phyloP scores from a whole-genome alignment of 2,797 vertebrate species.

The Trachurus trachurus region DNA sequence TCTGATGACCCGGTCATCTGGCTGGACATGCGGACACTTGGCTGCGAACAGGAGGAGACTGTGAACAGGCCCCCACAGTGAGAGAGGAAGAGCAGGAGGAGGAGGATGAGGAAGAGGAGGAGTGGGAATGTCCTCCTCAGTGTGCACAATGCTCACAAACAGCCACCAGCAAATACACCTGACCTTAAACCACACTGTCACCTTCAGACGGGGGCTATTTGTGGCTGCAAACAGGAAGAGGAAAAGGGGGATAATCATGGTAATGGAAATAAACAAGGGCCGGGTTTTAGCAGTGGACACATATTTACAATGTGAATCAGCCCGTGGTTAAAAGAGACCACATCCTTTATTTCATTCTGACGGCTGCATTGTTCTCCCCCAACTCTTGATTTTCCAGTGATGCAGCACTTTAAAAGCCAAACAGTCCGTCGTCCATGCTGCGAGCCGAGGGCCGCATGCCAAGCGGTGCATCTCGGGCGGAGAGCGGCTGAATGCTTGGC shows the following conservation, averaged over 20 bases:
- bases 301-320: slow-evolving; percentile 29
- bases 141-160: slow-evolving; percentile 15
- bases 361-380: slow-evolving; percentile 41
- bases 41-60: slow-evolving; percentile 28
- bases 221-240: slow-evolving; percentile 45
- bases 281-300: slow-evolving; percentile 28
- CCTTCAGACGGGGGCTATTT: slow-evolving; percentile 44
- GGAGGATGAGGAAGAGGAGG: slow-evolving; percentile 15
- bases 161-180: slow-evolving; percentile 34
- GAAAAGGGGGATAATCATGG: slow-evolving; percentile 17
- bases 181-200: slow-evolving; percentile 42
- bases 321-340: slow-evolving; percentile 22
- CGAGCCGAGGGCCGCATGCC: slow-evolving; percentile 61
- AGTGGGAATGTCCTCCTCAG: slow-evolving; percentile 6
- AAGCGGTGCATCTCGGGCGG: slow-evolving; percentile 61
- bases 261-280: slow-evolving; percentile 41
- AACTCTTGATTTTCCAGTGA: slow-evolving; percentile 62
- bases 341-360: slow-evolving; percentile 31
- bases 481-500: slow-evolving; percentile 55
- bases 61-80: slow-evolving; percentile 25
- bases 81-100: not conserved
- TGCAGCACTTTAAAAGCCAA: slow-evolving; percentile 71
- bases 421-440: slow-evolving; percentile 49
- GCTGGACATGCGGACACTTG: slow-evolving; percentile 51
- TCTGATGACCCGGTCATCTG: slow-evolving; percentile 75